These are phyloP conservation scores for Drosophila insularis DNA, from an alignment of 1,140 invertebrate species.

Conservation along the genomic window DNA sequence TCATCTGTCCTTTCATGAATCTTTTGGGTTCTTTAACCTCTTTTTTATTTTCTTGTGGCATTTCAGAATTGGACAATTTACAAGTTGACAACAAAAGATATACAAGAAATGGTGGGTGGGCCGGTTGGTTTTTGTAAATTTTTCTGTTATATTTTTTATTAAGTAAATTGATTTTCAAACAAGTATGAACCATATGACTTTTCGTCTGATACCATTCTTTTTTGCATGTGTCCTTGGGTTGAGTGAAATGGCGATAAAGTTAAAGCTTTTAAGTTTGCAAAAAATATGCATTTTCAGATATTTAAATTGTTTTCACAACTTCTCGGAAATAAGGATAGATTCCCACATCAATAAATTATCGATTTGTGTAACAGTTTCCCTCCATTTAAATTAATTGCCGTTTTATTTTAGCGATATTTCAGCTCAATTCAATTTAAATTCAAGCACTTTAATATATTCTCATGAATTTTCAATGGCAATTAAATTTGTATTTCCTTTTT, in stretches of 20 bases:
- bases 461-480: conserved; percentile 17
- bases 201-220: neutral
- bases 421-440: conserved; percentile 4
- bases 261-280: neutral
- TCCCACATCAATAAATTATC: neutral
- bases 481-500: conserved; percentile 9
- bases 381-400: conserved; percentile 26
- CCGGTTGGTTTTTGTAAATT: neutral
- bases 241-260: neutral
- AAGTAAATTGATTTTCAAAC: conserved; percentile 5
- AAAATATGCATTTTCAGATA: too few relatives aligned
- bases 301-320: neutral
- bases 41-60: conserved; percentile 26
- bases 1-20: conserved; percentile 25
- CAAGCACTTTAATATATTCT: conserved; percentile 12
- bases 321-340: neutral
- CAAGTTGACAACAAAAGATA: conserved; percentile 18
- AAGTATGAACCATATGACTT: neutral
- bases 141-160: neutral
- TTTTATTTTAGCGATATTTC: conserved; percentile 15
- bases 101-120: neutral
- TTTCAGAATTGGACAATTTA: conserved; percentile 12
- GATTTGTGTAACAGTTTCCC: neutral
- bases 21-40: conserved; percentile 55
- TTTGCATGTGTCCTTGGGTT: neutral